Percentiles rank a stretch among this genome's conserved stretches.
phyloP scores from a whole-genome alignment of 2,113 vertebrate genomes.

The Pitta sordida region DNA sequence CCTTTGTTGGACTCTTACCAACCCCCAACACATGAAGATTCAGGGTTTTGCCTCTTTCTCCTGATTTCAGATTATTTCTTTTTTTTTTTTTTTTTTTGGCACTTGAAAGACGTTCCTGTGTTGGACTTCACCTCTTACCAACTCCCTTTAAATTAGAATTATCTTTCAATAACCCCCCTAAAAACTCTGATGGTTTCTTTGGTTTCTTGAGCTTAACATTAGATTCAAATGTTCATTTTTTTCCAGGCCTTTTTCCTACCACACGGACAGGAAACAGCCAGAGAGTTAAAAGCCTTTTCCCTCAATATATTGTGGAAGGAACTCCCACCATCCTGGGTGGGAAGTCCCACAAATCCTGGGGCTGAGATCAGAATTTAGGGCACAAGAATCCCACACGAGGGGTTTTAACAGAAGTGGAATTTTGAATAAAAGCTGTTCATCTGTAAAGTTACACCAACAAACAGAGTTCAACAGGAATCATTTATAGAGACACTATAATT shows the following conservation, averaged over 20 bases:
- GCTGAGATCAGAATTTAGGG: rapidly evolving
- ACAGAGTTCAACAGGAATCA: no score
- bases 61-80: not conserved
- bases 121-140: no score
- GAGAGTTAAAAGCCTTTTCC: not conserved
- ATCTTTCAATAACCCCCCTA: no score
- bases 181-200: not conserved
- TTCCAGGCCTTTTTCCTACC: not conserved
- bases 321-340: not conserved
- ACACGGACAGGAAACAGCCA: not conserved
- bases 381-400: not conserved
- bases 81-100: not conserved
- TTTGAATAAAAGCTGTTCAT: not conserved
- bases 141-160: not conserved
- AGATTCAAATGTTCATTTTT: not conserved
- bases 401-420: not conserved
- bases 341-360: not conserved
- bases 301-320: not conserved
- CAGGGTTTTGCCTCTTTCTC: not conserved
- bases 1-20: not conserved
- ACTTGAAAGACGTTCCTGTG: not conserved
- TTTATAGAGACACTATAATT: rapidly evolving
- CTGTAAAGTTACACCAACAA: not conserved
- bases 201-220: not conserved
- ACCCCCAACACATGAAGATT: not conserved